These are phyloP conservation scores for Hypolimnas misippus DNA, from an alignment of 2,888 invertebrate species.

Conservation along the genomic window DNA sequence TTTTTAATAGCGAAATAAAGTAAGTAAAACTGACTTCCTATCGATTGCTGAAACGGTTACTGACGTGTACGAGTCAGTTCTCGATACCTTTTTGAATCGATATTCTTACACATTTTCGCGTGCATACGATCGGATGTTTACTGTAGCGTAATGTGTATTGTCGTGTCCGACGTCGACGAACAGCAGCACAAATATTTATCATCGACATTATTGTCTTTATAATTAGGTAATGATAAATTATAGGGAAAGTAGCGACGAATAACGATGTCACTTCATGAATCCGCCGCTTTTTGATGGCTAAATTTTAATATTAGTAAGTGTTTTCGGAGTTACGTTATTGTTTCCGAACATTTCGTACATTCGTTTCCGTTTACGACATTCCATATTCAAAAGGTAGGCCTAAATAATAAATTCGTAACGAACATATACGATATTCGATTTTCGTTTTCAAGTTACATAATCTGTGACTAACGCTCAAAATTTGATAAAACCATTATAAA, in stretches of 20 bases:
- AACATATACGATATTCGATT: conserved; percentile 19
- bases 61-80: conserved; percentile 56
- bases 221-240: conserved; percentile 71
- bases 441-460: conserved; percentile 4
- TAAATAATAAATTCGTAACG: conserved; percentile 33
- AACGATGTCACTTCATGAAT: conserved; percentile 41
- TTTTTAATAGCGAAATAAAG: conserved; percentile 75
- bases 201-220: conserved; percentile 70
- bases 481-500: conserved; percentile 39
- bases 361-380: conserved; percentile 22
- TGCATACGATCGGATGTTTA: conserved; percentile 43
- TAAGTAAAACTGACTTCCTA: conserved; percentile 82
- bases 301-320: conserved; percentile 9
- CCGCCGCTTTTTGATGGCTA: conserved; percentile 30
- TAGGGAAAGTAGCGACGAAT: conserved; percentile 58
- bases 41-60: conserved; percentile 76
- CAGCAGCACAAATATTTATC: conserved; percentile 62
- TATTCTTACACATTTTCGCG: conserved; percentile 28
- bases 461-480: conserved; percentile 16
- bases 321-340: conserved; percentile 13
- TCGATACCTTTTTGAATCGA: conserved; percentile 42
- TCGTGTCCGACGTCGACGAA: conserved; percentile 52
- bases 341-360: conserved; percentile 14
- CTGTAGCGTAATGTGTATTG: conserved; percentile 48
- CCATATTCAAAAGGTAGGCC: conserved; percentile 38